Evolutionary conservation across 2,888 invertebrate species (phyloP).

Genomic region (Amblyteles armatorius): DNA sequence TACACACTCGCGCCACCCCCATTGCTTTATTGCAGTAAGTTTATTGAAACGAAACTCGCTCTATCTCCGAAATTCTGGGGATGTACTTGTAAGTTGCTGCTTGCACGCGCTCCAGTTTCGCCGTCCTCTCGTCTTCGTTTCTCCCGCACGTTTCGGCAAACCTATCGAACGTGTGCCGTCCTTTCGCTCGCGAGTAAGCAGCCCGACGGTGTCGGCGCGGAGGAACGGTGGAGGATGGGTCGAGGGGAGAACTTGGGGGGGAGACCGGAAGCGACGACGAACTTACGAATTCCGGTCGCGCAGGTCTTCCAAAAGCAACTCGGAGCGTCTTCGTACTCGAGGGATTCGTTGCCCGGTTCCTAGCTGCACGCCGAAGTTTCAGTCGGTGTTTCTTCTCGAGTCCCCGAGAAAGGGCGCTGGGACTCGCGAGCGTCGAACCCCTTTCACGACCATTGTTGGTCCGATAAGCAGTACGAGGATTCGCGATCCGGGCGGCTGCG

Average conservation of each 20-base stretch:
- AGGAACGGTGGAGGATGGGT: constrained; percentile 18
- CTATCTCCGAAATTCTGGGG: constrained; percentile 21
- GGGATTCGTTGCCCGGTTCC: constrained; percentile 27
- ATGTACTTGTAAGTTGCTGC: constrained; percentile 20
- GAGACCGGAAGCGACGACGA: constrained; percentile 48
- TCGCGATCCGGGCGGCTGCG: background rate
- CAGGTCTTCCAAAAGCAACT: constrained; percentile 60
- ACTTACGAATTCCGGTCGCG: constrained; percentile 68
- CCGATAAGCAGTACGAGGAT: background rate
- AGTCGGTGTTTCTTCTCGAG: constrained; percentile 49
- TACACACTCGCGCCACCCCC: background rate
- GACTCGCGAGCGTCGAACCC: constrained; percentile 21
- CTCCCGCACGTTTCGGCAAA: constrained; percentile 14
- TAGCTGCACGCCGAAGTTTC: constrained; percentile 52
- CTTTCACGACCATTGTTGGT: background rate
- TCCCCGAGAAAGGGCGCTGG: constrained; percentile 31
- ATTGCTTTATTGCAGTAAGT: constrained; percentile 10
- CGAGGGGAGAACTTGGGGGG: background rate
- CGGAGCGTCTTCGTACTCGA: constrained; percentile 55
- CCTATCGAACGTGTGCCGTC: constrained; percentile 26
- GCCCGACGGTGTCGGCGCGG: constrained; percentile 7
- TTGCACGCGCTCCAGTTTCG: background rate
- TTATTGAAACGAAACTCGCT: background rate
- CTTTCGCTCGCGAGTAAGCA: constrained; percentile 26
- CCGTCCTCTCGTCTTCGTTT: constrained; percentile 12